Evolutionary conservation across 2,888 invertebrate genomes (phyloP).

Genomic region (Lomographa bimaculata): DNA sequence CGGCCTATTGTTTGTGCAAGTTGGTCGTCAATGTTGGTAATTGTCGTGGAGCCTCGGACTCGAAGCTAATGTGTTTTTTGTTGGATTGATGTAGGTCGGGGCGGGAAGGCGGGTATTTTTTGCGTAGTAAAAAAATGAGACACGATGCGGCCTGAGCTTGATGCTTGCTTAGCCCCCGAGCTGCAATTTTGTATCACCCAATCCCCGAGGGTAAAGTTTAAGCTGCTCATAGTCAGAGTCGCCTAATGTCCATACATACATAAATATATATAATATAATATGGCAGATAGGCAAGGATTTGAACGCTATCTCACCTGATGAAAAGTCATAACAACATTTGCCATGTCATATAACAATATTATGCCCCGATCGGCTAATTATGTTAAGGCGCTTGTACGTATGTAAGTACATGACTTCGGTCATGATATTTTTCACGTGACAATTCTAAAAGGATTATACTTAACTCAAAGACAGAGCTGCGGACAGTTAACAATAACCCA

Average conservation of each 20-base stretch:
- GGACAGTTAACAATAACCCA: constrained; percentile 26
- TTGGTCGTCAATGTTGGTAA: constrained; percentile 39
- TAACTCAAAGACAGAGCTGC: constrained; percentile 5
- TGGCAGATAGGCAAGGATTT: too few relatives aligned
- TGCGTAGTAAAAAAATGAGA: constrained; percentile 57
- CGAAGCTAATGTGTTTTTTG: constrained; percentile 53
- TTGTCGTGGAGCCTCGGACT: constrained; percentile 39
- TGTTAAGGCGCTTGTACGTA: background rate
- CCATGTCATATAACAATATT: too few relatives aligned
- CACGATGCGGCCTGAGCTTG: constrained; percentile 50
- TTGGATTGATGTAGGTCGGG: constrained; percentile 75
- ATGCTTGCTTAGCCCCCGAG: constrained; percentile 38
- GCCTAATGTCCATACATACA: too few relatives aligned
- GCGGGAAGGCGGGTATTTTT: constrained; percentile 59
- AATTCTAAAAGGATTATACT: constrained; percentile 9
- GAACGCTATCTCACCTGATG: too few relatives aligned
- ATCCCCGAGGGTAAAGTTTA: constrained; percentile 53
- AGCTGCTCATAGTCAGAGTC: too few relatives aligned
- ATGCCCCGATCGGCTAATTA: constrained; percentile 1
- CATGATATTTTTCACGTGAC: constrained; percentile 9
- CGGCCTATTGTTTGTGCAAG: constrained; percentile 37
- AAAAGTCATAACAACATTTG: too few relatives aligned
- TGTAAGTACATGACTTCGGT: background rate
- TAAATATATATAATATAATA: too few relatives aligned
- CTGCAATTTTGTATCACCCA: constrained; percentile 28